Evolutionary conservation across 2,888 invertebrate species (phyloP), one percentile per base, ranked within the genome.

Genomic region (Sinodicranocentrus sp.): DNA sequence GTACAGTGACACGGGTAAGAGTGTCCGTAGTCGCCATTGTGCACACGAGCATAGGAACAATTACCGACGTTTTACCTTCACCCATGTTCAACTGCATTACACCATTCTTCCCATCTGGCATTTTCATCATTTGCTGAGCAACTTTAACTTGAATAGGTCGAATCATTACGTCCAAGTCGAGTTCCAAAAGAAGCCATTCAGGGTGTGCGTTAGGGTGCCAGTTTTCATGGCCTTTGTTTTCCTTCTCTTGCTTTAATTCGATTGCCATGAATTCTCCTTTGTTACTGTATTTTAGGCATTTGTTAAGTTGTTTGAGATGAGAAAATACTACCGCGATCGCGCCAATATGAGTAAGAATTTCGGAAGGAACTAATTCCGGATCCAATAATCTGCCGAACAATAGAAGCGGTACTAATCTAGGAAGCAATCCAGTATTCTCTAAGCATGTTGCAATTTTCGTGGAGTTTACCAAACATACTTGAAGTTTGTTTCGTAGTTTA

Each of bases 11-110:
- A 5, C 88, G 84, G 28, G 84, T 84, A 5, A 87, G 48, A 6
- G 44, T 57, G 3, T 77, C 33, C 23, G 79, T 65, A n/a, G 13
- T n/a, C 6, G 86, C 79, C 23, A 88, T 17, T 2, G 73, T 3
- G n/a, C 10, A 10, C 17, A 52, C 59, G 0, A 88, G 26, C 52
- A 88, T 70, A 0, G 88, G 88, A 2, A 86, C 83, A 28, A 88
- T 88, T 2, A 88, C 84, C 0, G 86, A 77, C 6, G 88, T 86
- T 63, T 87, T 87, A n/a, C 87, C 87, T 72, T 87, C 87, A 1
- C 87, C 87, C 87, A 87, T 87, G 48, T 87, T 87, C 10, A 86
- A 63, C 63, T 88, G 88, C 76, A 84, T 65, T 3, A 86, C 83
- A 10, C 78, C 72, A 61, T 57, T 73, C n/a, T 65, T 68, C 1